Evolutionary conservation across 2,888 invertebrate species (phyloP), one percentile per base, ranked within the genome.

Genomic region (Bugulina stolonifera): DNA sequence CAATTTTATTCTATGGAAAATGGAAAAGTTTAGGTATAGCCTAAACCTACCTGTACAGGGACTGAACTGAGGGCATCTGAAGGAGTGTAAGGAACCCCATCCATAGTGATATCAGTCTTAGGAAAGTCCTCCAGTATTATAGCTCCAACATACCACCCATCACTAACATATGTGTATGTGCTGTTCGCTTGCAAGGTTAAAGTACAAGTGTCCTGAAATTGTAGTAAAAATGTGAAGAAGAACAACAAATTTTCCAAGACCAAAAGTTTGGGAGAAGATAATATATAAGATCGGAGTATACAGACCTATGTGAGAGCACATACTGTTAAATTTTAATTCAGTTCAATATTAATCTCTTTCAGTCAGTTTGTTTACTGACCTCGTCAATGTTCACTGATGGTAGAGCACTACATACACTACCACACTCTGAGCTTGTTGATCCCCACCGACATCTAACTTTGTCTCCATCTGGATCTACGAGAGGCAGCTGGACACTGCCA

Each of bases 121-220:
- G 78, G 77, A 43, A 73, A 75, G 72, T 78, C 78, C 52, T 76
- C 76, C 5, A 78, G 72, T 0, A 75, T 76, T 1, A 78, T 43
- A n/a, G 77, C 75, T 23, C 75, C 76, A 5, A 75, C 77, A 54
- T 75, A 78, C 74, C 74, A 76, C 1, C 75, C 75, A 34, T 73
- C 73, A 14, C 72, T 54, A 43, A 64, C 23, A 71, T 73, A 74
- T 14, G 25, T 54, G 57, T 73, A 43, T 10, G 73, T 69, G 14
- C 71, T 52, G 43, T 72, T 72, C 0, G 75, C 71, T 1, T 58
- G 23, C 71, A 76, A 75, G 18, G 72, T 14, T 25, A 77, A 32
- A 1, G 75, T 75, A 54, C 77, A 77, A 5, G 75, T 76, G 0
- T 69, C 58, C 77, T 77, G 58, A 10, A 72, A 73, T 3, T 5